A percentile compares a stretch with the other conserved stretches of the same genome.
These are phyloP conservation scores for Zoroaster sp. DNA, from an alignment of 53 echinoderm and acorn worm genomes.

Conservation along the genomic window DNA sequence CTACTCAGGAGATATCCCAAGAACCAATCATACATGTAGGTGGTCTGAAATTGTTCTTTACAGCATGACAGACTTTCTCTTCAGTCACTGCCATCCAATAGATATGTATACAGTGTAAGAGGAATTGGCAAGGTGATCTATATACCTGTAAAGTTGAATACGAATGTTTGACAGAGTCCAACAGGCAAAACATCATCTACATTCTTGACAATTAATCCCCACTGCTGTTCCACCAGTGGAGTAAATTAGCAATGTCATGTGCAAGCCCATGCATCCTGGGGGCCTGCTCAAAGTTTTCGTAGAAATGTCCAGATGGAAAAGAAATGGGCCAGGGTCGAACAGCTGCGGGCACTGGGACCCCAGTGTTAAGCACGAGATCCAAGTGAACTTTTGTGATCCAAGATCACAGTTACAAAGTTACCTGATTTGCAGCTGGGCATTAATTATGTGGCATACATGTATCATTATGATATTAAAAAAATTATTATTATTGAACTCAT, in stretches of 20 bases:
- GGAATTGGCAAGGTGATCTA: background rate
- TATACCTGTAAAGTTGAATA: background rate
- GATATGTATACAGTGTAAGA: background rate
- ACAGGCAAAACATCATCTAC: background rate
- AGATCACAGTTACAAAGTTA: background rate
- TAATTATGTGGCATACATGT: no score
- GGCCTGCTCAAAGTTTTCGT: background rate
- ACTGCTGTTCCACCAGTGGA: background rate
- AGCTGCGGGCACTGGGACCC: background rate
- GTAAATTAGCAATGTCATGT: background rate
- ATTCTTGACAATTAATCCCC: conserved; percentile 6
- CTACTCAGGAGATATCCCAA: background rate
- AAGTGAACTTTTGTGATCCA: background rate
- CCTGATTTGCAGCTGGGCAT: no score
- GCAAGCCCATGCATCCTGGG: background rate
- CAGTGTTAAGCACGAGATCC: background rate
- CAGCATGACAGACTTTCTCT: background rate
- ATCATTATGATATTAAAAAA: no score
- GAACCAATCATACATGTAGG: background rate
- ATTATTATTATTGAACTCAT: no score
- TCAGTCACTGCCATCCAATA: background rate
- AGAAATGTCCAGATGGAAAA: background rate
- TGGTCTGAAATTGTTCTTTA: background rate
- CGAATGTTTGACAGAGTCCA: background rate
- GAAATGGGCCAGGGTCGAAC: background rate